Evolutionary conservation across 2,888 invertebrate species (phyloP), one percentile per base, ranked within the genome.

Genomic region (Drepana falcataria): DNA sequence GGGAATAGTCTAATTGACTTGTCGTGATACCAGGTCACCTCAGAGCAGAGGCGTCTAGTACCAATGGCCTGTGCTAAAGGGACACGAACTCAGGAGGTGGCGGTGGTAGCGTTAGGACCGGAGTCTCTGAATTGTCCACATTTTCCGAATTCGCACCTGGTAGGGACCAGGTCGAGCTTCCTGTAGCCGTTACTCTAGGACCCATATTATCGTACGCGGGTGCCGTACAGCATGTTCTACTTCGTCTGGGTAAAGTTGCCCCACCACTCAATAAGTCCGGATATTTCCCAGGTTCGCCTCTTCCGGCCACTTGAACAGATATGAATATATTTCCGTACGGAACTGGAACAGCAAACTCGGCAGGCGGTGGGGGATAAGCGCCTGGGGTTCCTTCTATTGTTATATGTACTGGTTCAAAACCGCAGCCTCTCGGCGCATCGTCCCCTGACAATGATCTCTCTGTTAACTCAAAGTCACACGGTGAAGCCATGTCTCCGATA

Each of bases 131-230:
- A 9, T 72, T 66, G 55, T 87, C 87, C 9, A 77, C 54, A 49
- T 83, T 81, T 49, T 90, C 90, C 1, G 81, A 71, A 61, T 81
- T 87, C 1, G 90, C 87, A 44, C 90, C 96, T 59, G 96, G 96
- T 66, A 97, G 87, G 33, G 96, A 96, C 78, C 97, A 94, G 7
- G 96, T 96, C 0, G 97, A 89, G 93, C 96, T 75, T 93, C 97
- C 82, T 0, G 96, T 96, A 9, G 96, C 97, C n/a, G 97, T 97
- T 53, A 97, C 96, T 69, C 97, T 92, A 47, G 96, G 95, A 1
- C 97, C 97, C 95, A 97, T 96, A 83, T 97, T 97, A 85, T 97
- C 97, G 80, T 97, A 97, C 53, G 95, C 95, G 44, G 95, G 94
- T 63, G 87, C 91, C 44, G 91, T 83, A 78, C 87, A 93, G 61